Evolutionary conservation across 1,140 invertebrate genomes (phyloP).

Genomic region (Ceratosolen fusciceps): DNA sequence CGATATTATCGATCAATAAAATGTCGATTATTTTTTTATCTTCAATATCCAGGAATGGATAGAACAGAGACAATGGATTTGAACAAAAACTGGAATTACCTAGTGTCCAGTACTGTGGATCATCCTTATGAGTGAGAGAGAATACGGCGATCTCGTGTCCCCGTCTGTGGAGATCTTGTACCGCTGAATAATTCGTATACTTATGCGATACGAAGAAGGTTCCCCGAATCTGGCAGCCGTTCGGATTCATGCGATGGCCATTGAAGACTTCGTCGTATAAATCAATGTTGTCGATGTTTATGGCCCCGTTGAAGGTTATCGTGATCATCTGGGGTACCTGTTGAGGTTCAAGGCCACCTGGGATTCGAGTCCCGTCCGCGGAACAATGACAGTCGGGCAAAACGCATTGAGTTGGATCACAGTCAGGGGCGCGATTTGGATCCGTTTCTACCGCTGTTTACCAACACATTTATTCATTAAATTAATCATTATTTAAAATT

Average conservation of each 20-base stretch:
- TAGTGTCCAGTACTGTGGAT: conserved; percentile 89
- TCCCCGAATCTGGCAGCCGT: conserved; percentile 92
- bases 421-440: conserved; percentile 90
- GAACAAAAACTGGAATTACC: conserved; percentile 57
- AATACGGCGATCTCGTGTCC: conserved; percentile 96
- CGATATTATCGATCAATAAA: no score
- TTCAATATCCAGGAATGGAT: no score
- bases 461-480: no score
- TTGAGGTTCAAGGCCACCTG: conserved; percentile 83
- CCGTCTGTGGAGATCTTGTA: conserved; percentile 91
- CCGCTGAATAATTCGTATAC: conserved; percentile 95
- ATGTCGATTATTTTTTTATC: no score
- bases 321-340: conserved; percentile 96
- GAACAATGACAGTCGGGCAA: conserved; percentile 95
- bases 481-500: no score
- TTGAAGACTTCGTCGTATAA: conserved; percentile 93
- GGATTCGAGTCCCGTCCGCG: conserved; percentile 91
- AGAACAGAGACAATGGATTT: not conserved
- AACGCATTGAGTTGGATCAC: conserved; percentile 88
- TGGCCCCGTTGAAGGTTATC: conserved; percentile 93
- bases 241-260: conserved; percentile 88
- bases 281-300: conserved; percentile 95
- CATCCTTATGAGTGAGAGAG: conserved; percentile 93
- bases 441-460: conserved; percentile 85
- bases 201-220: conserved; percentile 98